Conservation (phyloP, 2,113 vertebrate species). For the Pedionomus torquatus region DNA sequence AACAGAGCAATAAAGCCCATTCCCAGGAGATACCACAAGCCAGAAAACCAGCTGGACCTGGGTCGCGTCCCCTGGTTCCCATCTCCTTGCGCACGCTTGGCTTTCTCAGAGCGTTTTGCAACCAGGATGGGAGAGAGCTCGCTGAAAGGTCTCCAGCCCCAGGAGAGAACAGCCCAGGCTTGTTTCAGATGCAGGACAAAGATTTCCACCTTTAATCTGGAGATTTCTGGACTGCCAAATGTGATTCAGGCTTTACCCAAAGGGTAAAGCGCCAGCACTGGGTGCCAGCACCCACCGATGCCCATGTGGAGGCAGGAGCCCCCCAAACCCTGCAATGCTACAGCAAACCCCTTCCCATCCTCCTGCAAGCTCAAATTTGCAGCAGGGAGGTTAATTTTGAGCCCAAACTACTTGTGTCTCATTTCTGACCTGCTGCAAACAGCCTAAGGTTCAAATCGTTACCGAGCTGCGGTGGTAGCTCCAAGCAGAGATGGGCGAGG, state of each 20-base stretch:
- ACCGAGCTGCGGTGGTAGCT: fast-evolving
- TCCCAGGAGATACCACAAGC: neutral
- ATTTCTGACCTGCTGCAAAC: neutral
- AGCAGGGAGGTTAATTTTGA: neutral
- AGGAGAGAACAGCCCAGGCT: neutral
- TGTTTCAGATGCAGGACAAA: neutral
- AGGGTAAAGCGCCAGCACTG: neutral
- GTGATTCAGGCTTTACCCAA: neutral
- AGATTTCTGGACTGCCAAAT: neutral
- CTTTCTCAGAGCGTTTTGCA: neutral
- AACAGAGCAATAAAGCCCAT: neutral
- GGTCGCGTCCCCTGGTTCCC: fast-evolving
- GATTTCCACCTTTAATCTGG: neutral
- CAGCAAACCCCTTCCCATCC: neutral
- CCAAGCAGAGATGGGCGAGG: neutral
- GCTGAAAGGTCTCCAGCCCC: neutral
- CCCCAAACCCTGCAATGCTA: neutral
- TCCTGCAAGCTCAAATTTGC: neutral
- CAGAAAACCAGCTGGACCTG: neutral
- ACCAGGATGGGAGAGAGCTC: neutral
- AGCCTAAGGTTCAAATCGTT: neutral
- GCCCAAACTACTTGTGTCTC: neutral
- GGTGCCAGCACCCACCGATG: fast-evolving
- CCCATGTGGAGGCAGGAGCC: fast-evolving
- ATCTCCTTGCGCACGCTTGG: fast-evolving